phyloP scores from a whole-genome alignment of 2,113 vertebrate species.

The Phrynosoma blainvillii region DNA sequence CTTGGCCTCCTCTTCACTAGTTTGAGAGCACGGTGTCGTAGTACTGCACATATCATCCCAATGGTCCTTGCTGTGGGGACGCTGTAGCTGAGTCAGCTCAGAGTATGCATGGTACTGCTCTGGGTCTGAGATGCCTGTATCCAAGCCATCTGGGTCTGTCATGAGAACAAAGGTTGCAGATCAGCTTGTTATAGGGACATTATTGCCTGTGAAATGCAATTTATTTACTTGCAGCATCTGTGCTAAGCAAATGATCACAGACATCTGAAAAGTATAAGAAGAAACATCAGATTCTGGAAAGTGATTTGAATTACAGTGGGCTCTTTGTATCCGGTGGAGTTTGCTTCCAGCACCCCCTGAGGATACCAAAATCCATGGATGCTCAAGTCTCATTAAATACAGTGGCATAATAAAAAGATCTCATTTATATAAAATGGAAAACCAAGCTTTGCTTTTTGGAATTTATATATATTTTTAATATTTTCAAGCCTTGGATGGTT shows the following conservation, averaged over 20 bases:
- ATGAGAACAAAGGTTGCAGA: background rate
- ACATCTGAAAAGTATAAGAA: background rate
- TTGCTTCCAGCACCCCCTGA: no score
- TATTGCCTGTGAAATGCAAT: background rate
- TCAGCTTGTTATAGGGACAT: background rate
- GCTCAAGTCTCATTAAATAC: no score
- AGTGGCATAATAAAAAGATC: no score
- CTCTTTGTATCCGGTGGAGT: no score
- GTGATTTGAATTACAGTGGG: background rate
- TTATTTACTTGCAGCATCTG: background rate
- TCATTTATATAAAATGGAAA: no score
- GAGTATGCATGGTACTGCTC: conserved; percentile 78
- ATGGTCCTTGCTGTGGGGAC: conserved; percentile 60
- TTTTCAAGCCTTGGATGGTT: no score
- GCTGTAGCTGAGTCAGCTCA: conserved; percentile 71
- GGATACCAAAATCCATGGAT: no score
- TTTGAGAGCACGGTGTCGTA: conserved; percentile 83
- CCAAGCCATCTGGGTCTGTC: conserved; percentile 75
- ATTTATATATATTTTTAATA: no score
- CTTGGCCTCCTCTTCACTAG: conserved; percentile 82
- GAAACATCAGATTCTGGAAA: background rate
- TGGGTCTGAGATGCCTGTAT: conserved; percentile 79
- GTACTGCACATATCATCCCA: conserved; percentile 83
- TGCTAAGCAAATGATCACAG: background rate
- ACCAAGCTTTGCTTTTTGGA: no score